These are phyloP conservation scores for Amyelois transitella DNA, from an alignment of 1,140 invertebrate species.

Conservation along the genomic window DNA sequence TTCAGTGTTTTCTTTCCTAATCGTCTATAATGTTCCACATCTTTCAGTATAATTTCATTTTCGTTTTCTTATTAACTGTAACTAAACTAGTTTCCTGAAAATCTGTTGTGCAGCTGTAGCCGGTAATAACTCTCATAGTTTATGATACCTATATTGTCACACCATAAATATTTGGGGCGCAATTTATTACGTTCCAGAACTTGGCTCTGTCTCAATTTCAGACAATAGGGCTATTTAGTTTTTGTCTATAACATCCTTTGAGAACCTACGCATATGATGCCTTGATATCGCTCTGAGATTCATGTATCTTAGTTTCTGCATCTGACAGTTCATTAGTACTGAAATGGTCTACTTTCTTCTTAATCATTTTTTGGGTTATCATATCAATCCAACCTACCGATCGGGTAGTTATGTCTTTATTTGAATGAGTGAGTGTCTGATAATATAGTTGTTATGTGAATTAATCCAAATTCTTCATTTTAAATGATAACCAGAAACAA, in stretches of 20 bases:
- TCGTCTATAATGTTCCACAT: neutral
- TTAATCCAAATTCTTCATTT: too few species aligned
- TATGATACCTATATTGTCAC: neutral
- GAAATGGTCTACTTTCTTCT: too few species aligned
- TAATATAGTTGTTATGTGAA: too few species aligned
- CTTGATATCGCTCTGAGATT: neutral
- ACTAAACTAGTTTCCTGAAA: neutral
- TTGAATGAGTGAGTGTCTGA: too few species aligned
- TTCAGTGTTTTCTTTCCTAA: neutral
- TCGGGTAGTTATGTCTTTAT: too few species aligned
- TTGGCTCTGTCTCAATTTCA: neutral
- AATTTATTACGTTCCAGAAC: neutral
- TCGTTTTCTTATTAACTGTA: neutral
- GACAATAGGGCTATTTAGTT: neutral
- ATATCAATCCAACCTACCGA: too few species aligned
- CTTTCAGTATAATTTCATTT: neutral
- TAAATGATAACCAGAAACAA: too few species aligned
- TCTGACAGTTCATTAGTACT: too few species aligned
- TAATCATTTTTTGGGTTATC: too few species aligned
- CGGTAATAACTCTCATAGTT: neutral
- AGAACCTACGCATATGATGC: neutral
- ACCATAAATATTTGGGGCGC: neutral
- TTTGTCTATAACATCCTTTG: neutral
- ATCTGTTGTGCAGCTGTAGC: neutral
- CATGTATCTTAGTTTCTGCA: too few species aligned